These are phyloP conservation scores for Acanthaster planci DNA, from an alignment of 35 echinoderm and acorn worm species.

Conservation along the genomic window DNA sequence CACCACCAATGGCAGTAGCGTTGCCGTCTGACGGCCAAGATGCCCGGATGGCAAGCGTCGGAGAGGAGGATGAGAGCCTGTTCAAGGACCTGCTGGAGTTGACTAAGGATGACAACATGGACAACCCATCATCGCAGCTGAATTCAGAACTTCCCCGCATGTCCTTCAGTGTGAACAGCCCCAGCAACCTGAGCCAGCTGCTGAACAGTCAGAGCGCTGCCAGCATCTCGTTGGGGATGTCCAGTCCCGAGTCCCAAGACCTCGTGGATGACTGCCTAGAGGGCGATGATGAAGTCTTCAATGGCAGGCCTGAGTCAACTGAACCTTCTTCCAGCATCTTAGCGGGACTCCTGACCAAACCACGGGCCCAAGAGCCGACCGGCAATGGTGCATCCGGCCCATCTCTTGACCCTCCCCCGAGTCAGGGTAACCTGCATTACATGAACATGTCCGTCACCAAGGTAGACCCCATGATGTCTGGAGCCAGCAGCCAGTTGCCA, in stretches of 20 bases:
- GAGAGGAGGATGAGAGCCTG: constrained; percentile 52
- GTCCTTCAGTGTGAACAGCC: constrained; percentile 68
- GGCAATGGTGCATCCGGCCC: constrained; percentile 5
- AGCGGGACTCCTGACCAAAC: constrained; percentile 19
- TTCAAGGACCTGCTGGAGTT: constrained; percentile 65
- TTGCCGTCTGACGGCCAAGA: not conserved
- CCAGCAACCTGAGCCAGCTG: constrained; percentile 70
- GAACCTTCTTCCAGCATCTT: constrained; percentile 29
- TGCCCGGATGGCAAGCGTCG: constrained; percentile 15
- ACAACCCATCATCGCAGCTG: constrained; percentile 6
- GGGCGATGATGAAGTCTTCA: not conserved
- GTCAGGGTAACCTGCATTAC: constrained; percentile 9
- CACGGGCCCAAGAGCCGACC: not conserved
- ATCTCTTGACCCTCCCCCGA: constrained; percentile 31
- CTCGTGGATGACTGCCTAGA: constrained; percentile 18
- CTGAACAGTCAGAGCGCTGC: constrained; percentile 46
- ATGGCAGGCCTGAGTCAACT: not conserved
- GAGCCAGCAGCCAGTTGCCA: constrained; percentile 46
- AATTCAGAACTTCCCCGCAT: not conserved
- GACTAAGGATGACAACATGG: constrained; percentile 50
- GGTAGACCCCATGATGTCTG: constrained; percentile 36
- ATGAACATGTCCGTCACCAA: constrained; percentile 43
- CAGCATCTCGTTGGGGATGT: constrained; percentile 38
- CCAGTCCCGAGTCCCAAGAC: constrained; percentile 54
- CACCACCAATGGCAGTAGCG: constrained; percentile 52